phyloP scores from a whole-genome alignment of 2,888 invertebrate genomes.

The Trisateles emortualis region DNA sequence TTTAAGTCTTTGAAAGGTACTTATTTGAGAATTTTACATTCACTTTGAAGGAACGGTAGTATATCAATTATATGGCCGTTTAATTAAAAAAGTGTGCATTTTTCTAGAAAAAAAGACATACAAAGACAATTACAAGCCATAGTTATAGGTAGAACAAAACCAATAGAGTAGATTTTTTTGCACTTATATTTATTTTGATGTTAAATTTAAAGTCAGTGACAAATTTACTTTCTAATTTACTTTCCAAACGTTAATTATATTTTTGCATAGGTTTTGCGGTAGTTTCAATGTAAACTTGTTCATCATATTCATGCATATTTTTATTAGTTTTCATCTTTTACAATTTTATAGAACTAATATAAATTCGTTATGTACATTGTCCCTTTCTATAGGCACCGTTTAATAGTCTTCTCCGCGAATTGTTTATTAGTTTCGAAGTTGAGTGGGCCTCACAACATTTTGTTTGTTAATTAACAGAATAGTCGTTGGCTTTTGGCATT shows the following conservation, averaged over 20 bases:
- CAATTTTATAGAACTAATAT: too few species aligned
- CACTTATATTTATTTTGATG: too few species aligned
- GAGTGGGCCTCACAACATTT: background rate
- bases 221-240: too few species aligned
- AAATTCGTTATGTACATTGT: background rate
- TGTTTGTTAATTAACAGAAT: too few species aligned
- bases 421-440: background rate
- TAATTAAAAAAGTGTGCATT: constrained; percentile 23
- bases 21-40: constrained; percentile 15
- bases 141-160: constrained; percentile 1
- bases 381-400: too few species aligned
- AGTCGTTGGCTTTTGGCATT: background rate
- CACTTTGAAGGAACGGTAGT: constrained; percentile 34
- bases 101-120: constrained; percentile 14
- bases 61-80: constrained; percentile 1
- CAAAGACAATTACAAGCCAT: constrained; percentile 11
- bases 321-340: too few species aligned
- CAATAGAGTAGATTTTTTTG: constrained; percentile 10
- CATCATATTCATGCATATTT: too few species aligned
- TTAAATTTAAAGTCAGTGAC: too few species aligned
- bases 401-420: too few species aligned
- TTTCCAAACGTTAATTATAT: too few species aligned
- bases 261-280: too few species aligned
- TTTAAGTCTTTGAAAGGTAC: constrained; percentile 25
- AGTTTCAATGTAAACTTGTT: too few species aligned